These are phyloP conservation scores for Oncorhynchus gorbuscha DNA, from an alignment of 2,113 vertebrate species.

Conservation along the genomic window DNA sequence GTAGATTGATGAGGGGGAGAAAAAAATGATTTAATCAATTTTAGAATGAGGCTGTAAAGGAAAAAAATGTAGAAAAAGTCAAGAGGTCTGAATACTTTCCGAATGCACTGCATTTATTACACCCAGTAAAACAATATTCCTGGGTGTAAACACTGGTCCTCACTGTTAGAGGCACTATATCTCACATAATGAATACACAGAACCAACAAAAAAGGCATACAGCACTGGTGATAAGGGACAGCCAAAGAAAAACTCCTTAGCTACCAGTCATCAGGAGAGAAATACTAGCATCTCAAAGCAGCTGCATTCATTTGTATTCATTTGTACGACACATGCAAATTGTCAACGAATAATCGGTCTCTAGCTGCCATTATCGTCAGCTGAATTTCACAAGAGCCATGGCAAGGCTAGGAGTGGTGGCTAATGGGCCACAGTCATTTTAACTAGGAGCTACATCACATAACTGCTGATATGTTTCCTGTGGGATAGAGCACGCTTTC, in stretches of 20 bases:
- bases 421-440: slow-evolving; percentile 42
- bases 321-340: slow-evolving; percentile 43
- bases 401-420: slow-evolving; percentile 11
- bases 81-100: no score
- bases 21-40: no score
- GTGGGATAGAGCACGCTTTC: not conserved
- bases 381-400: slow-evolving; percentile 26
- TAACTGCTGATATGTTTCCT: slow-evolving; percentile 16
- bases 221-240: not conserved
- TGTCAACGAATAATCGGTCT: slow-evolving; percentile 44
- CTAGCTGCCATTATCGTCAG: slow-evolving; percentile 41
- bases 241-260: slow-evolving; percentile 28
- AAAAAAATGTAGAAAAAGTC: no score
- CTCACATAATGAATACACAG: slow-evolving; percentile 33
- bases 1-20: no score
- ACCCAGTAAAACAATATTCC: not conserved
- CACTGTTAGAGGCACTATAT: slow-evolving; percentile 30
- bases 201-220: not conserved
- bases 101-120: no score
- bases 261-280: not conserved
- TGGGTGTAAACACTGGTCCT: slow-evolving; percentile 18
- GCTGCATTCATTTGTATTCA: slow-evolving; percentile 42
- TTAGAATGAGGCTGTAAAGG: no score
- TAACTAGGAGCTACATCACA: slow-evolving; percentile 12
- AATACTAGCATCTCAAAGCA: slow-evolving; percentile 12